Evolutionary conservation across 2,113 vertebrate genomes (phyloP), one percentile per base, ranked within the genome.

Genomic region (Vidua chalybeata): DNA sequence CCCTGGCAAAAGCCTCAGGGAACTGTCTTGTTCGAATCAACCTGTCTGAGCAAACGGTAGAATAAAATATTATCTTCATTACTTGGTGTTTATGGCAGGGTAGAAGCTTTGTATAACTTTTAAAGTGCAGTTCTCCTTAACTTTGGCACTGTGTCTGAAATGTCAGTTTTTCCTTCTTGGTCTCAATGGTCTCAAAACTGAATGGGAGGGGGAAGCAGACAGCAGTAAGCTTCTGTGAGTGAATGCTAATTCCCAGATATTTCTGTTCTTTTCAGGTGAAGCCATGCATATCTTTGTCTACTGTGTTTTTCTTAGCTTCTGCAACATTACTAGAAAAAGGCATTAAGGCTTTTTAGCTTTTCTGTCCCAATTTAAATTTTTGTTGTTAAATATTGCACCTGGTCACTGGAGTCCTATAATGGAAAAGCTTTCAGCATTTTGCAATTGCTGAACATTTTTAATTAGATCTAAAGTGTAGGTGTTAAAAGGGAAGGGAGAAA

Each of bases 31-130:
- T 99, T 97, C 96, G 99, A 94, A 99, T 99, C 97, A 99, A 99
- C 97, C 97, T 99, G 49, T 99, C 99, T 9, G 99, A 99, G 64
- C 99, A 99, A 97, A 99, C 99, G 82, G 99, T 99, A 98, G 77
- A 92, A 66, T 49, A 55, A 89, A 73, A 24, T 46, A 30, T 6
- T 68, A 4, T 35, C 41, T 62, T 84, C 20, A 7, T n/a, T 49
- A 22, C 31, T 72, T 8, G 0, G 8, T 51, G n/a, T 73, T 78
- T 67, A 4, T 67, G n/a, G 23, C 11, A 30, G 28, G 23, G 19
- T 27, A 18, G 35, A 54, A 33, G 24, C 15, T 83, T 73, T 55
- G 46, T 69, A 63, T 77, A 58, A 17, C 35, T 85, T 73, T 1
- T 21, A 7, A 77, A 72, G 17, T 3, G 0, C 41, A 27, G 26